Evolutionary conservation across 2,113 vertebrate species (phyloP), one percentile per base, ranked within the genome.

Genomic region (Phyllopteryx taeniolatus): DNA sequence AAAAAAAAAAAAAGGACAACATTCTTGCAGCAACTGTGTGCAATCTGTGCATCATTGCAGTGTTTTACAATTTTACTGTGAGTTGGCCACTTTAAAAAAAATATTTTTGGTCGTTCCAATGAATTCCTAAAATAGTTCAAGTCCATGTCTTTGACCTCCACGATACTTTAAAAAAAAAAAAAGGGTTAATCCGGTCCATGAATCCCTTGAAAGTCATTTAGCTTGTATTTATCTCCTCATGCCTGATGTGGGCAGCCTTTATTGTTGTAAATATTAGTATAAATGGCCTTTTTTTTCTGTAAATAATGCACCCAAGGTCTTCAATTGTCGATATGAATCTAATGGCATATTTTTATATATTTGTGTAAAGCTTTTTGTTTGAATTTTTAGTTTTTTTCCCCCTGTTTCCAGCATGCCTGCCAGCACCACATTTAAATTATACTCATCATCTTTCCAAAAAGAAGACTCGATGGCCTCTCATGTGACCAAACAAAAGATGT

Each of bases 331-430:
- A 93, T 93, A 94, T 91, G 87, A 92, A 91, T 92, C 90, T 90
- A 89, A 93, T 92, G 92, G 91, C 94, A 93, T 94, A 94, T 95
- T 95, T 95, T 95, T 94, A 94, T 94, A 94, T 91, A 93, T 91
- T 90, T 93, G 90, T 89, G 80, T 89, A 76, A 68, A 47, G 79
- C 62, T 90, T 87, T 83, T 66, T 85, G 68, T 87, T 75, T 78
- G 54, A 77, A 8, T 78, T 63, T 73, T 51, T 59, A 10, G 27
- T 27, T 11, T 54, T 54, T 51, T 63, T 71, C 72, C 71, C 71
- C 69, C 85, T 72, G 9, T 19, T 22, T 56, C 71, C 70, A 85
- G 89, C 88, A 82, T 85, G 79, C 33, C 67, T 80, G 65, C 89
- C 83, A 79, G 75, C 20, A 27, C 81, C 85, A 84, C 79, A 68